Evolutionary conservation across 2,113 vertebrate genomes (phyloP), one percentile per base, ranked within the genome.

Genomic region (Misgurnus anguillicaudatus): DNA sequence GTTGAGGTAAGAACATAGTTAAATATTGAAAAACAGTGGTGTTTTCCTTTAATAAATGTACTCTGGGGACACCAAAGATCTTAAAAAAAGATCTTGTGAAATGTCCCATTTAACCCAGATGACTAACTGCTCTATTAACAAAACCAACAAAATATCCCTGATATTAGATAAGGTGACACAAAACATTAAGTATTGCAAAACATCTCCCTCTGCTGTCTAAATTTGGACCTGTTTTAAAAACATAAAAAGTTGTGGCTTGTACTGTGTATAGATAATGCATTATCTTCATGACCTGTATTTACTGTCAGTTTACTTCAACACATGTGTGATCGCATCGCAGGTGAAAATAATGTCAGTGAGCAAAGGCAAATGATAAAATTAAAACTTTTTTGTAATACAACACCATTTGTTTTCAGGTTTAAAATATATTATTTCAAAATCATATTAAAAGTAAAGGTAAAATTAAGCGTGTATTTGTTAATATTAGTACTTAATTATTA

Each of bases 181-280:
- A 21, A 19, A 16, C n/a, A 11, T 24, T 13, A 9, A 31, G 38
- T 71, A 17, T 63, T 57, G 70, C 13, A 8, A 36, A 75, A 83
- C 75, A 72, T 83, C 77, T 83, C 81, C 72, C 70, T 76, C 81
- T 79, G 31, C 36, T 76, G 77, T 60, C 58, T 17, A 38, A 38
- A 36, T 47, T 64, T 0, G 36, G 39, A 17, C n/a, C 24, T 19
- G 8, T 45, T 24, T 36, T 53, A 2, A 19, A 42, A 16, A 4
- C 2, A 2, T 1, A 55, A 55, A 55, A n/a, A 31, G 31, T 9
- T n/a, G 47, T 74, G 38, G 17, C 14, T 47, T 45, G 58, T 7
- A 57, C 48, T 48, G 72, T 62, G 11, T 60, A 24, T 60, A 55
- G 19, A 73, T 61, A 31, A 62, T 4, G 41, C 57, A 62, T 75